phyloP scores from a whole-genome alignment of 2,113 vertebrate genomes.

The Lagopus muta region DNA sequence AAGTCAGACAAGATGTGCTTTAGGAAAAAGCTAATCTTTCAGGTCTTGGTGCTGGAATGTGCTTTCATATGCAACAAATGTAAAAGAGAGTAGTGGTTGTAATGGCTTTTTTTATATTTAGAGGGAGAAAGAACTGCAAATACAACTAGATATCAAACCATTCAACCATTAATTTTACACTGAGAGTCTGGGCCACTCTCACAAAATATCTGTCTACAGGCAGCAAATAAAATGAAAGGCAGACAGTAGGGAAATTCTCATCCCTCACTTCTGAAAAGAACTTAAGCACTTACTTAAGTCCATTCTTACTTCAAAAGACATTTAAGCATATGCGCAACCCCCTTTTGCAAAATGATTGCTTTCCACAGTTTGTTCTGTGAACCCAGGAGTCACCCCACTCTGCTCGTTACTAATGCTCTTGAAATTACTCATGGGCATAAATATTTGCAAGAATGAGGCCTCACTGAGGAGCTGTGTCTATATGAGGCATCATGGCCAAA shows the following conservation, averaged over 20 bases:
- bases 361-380: background rate
- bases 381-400: background rate
- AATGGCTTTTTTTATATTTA: slow-evolving; percentile 11
- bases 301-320: background rate
- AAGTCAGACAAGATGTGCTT: slow-evolving; percentile 16
- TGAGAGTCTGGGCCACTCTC: background rate
- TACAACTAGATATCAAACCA: slow-evolving; percentile 14
- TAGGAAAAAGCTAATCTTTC: slow-evolving; percentile 41
- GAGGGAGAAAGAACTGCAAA: slow-evolving; percentile 18
- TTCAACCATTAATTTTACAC: background rate
- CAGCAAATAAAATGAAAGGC: background rate
- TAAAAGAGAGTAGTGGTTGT: background rate
- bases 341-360: background rate
- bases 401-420: background rate
- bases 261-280: background rate
- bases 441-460: background rate
- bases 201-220: background rate
- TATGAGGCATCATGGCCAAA: slow-evolving; percentile 20
- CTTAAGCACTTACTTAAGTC: background rate
- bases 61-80: slow-evolving; percentile 31
- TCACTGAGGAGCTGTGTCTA: background rate
- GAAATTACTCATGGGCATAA: slow-evolving; percentile 23
- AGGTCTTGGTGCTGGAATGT: background rate
- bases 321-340: background rate
- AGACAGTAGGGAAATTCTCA: background rate